Conservation (phyloP, 1,140 invertebrate genomes). For the Magallana angulata region DNA sequence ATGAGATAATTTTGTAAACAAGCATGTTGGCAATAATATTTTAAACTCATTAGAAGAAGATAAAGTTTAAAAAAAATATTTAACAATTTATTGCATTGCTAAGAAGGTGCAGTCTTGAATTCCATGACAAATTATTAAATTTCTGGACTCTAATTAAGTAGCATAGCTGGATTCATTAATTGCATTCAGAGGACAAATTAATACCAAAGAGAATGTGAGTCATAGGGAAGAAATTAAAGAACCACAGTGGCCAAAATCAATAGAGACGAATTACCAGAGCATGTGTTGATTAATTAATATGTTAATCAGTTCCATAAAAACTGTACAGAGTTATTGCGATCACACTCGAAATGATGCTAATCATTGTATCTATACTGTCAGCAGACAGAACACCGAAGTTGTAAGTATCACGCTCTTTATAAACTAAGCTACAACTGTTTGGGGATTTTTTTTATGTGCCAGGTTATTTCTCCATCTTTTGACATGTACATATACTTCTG, state of each 20-base stretch:
- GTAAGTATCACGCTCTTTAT: too few species aligned
- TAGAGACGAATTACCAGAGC: conserved; percentile 33
- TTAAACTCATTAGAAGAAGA: too few species aligned
- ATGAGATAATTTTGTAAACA: too few species aligned
- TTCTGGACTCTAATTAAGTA: not conserved
- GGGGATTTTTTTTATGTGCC: not conserved
- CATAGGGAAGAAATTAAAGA: conserved; percentile 27
- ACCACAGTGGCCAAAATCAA: conserved; percentile 32
- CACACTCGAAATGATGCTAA: conserved; percentile 13
- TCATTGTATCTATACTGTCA: not conserved
- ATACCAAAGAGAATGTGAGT: conserved; percentile 33
- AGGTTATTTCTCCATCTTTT: not conserved
- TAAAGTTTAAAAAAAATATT: too few species aligned
- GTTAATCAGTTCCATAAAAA: conserved; percentile 38
- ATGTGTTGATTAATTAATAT: conserved; percentile 38
- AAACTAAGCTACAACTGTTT: not conserved
- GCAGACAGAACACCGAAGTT: too few species aligned
- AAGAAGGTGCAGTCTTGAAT: too few species aligned
- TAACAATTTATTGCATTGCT: too few species aligned
- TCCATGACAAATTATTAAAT: not conserved
- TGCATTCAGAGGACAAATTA: conserved; percentile 26
- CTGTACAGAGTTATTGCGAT: not conserved
- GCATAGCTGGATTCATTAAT: conserved; percentile 18
- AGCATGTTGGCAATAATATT: too few species aligned
- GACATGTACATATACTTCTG: not conserved